A percentile compares a stretch with the other conserved stretches of the same genome.
phyloP scores from a whole-genome alignment of 2,797 vertebrate genomes.

The Nasua narica region DNA sequence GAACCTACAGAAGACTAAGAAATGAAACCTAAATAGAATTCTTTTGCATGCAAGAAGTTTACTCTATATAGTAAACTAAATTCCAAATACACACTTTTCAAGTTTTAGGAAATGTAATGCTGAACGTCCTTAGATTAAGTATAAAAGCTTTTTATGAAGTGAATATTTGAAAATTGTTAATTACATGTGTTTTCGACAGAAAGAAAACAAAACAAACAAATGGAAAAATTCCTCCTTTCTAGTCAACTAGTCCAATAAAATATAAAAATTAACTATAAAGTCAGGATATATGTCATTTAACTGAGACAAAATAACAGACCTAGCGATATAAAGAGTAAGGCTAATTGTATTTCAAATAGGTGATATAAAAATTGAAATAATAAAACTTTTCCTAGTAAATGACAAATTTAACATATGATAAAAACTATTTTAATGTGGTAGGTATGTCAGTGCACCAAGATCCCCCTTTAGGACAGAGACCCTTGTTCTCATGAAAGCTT shows the following conservation, averaged over 20 bases:
- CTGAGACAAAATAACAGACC: not conserved
- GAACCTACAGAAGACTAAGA: conserved; percentile 40
- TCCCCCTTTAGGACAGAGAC: not conserved
- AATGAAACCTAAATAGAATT: not conserved
- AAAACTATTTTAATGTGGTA: not conserved
- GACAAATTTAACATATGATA: no score
- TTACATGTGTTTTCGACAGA: conserved; percentile 40
- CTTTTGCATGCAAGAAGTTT: not conserved
- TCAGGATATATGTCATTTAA: not conserved
- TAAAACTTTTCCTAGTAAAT: not conserved
- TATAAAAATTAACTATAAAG: not conserved
- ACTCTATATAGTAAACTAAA: not conserved
- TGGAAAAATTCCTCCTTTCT: not conserved
- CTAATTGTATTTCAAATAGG: not conserved
- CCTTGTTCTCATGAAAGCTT: not conserved
- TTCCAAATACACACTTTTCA: conserved; percentile 7
- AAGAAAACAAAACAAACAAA: conserved; percentile 42
- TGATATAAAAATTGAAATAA: not conserved
- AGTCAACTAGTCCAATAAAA: conserved; percentile 2
- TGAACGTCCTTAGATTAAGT: not conserved
- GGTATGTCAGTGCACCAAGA: not conserved
- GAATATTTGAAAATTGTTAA: conserved; percentile 26
- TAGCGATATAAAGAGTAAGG: not conserved
- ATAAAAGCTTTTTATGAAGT: conserved; percentile 7
- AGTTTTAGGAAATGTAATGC: conserved; percentile 34